Evolutionary conservation across 2,113 vertebrate genomes (phyloP).

Genomic region (Paraplagusia blochii): DNA sequence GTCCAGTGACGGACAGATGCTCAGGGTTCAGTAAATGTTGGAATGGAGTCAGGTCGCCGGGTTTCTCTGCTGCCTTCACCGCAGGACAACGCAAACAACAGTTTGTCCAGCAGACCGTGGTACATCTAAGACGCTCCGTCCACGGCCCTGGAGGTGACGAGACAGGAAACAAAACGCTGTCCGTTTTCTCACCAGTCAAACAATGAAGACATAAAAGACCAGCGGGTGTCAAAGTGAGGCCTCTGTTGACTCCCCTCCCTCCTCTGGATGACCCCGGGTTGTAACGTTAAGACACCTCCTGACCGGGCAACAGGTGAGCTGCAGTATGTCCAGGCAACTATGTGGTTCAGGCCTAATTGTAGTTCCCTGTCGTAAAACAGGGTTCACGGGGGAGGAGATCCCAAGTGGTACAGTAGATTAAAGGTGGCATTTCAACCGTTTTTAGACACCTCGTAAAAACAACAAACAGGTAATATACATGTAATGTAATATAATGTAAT

Average conservation of each 20-base stretch:
- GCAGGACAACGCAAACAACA: neutral
- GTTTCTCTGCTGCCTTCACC: neutral
- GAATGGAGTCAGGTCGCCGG: too few relatives aligned
- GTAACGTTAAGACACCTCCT: constrained; percentile 20
- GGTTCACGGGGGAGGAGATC: neutral
- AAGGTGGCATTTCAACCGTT: too few relatives aligned
- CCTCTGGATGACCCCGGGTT: constrained; percentile 41
- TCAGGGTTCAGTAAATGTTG: constrained; percentile 10
- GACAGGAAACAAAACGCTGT: constrained; percentile 61
- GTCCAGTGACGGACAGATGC: constrained; percentile 24
- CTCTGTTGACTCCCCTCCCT: too few relatives aligned
- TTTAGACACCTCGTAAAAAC: neutral
- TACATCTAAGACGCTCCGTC: too few relatives aligned
- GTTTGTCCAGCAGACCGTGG: too few relatives aligned
- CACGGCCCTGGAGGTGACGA: constrained; percentile 43
- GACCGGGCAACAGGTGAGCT: constrained; percentile 41
- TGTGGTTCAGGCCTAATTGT: neutral
- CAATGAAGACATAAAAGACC: constrained; percentile 60
- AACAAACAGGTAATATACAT: neutral
- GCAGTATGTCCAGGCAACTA: constrained; percentile 9
- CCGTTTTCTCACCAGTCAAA: constrained; percentile 52
- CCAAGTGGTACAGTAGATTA: neutral
- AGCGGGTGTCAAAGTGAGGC: constrained; percentile 39
- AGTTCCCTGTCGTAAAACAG: neutral
- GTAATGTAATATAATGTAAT: neutral